These are phyloP conservation scores for Lontra canadensis DNA, from an alignment of 2,113 vertebrate genomes.

Conservation along the genomic window DNA sequence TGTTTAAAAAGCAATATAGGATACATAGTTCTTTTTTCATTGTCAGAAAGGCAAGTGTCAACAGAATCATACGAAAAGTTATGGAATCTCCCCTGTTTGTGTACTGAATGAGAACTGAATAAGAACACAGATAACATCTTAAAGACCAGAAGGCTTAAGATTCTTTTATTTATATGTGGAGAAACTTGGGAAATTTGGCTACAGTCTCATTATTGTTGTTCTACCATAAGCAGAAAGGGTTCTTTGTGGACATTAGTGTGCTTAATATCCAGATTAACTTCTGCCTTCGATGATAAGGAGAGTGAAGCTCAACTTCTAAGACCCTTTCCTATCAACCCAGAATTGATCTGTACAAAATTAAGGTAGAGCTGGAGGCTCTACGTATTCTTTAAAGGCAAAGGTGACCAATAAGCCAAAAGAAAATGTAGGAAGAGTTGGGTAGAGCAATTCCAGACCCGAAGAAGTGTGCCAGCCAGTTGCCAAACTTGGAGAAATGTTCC, in stretches of 20 bases:
- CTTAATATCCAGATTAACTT: background rate
- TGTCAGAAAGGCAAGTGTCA: conserved; percentile 54
- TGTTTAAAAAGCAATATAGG: conserved; percentile 20
- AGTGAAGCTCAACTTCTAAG: background rate
- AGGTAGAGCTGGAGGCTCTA: background rate
- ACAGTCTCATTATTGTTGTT: background rate
- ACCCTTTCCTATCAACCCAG: background rate
- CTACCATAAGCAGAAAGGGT: background rate
- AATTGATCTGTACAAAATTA: background rate
- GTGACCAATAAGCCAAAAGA: background rate
- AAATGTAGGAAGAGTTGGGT: background rate
- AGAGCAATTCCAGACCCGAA: background rate
- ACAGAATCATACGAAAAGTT: background rate
- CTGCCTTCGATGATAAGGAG: background rate
- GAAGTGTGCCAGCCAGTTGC: background rate
- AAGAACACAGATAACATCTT: conserved; percentile 59
- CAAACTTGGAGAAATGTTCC: background rate
- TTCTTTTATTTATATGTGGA: conserved; percentile 31
- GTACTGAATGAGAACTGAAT: background rate
- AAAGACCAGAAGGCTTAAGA: conserved; percentile 24
- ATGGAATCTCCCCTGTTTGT: conserved; percentile 46
- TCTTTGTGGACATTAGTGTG: background rate
- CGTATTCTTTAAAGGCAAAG: background rate
- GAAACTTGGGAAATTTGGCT: conserved; percentile 50
- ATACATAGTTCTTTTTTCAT: conserved; percentile 4